phyloP scores from a whole-genome alignment of 35 echinoderm and acorn worm species.

The Apostichopus californicus region DNA sequence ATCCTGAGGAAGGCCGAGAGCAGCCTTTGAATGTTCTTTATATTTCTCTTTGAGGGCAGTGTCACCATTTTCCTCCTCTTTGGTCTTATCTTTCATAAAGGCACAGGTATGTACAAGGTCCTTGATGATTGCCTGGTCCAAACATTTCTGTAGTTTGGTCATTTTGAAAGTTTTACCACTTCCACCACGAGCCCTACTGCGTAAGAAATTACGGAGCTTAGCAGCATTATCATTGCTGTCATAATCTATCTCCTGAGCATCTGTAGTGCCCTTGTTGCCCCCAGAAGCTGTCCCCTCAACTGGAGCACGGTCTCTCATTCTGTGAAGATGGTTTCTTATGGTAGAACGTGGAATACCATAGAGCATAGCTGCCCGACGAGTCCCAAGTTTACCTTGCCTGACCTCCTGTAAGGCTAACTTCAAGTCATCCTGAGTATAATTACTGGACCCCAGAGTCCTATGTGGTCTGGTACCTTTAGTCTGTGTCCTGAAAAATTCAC shows the following conservation, averaged over 20 bases:
- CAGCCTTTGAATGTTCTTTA: slow-evolving; percentile 52
- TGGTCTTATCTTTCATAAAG: slow-evolving; percentile 51
- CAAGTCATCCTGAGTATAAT: slow-evolving; percentile 94
- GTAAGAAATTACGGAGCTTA: slow-evolving; percentile 74
- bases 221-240: slow-evolving; percentile 62
- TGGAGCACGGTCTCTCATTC: slow-evolving; percentile 42
- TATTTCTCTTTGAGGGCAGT: slow-evolving; percentile 28
- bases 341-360: slow-evolving; percentile 99
- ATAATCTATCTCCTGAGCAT: slow-evolving; percentile 68
- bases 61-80: slow-evolving; percentile 40
- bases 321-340: slow-evolving; percentile 97
- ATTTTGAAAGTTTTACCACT: slow-evolving; percentile 68
- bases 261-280: slow-evolving; percentile 11
- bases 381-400: slow-evolving; percentile 86
- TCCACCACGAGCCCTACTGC: slow-evolving; percentile 60
- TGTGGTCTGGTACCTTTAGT: slow-evolving; percentile 47
- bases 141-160: slow-evolving; percentile 62
- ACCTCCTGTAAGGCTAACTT: slow-evolving; percentile 91
- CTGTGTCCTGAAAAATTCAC: not conserved
- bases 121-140: slow-evolving; percentile 76
- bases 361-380: slow-evolving; percentile 88
- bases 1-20: slow-evolving; percentile 56
- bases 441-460: slow-evolving; percentile 72
- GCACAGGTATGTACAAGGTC: slow-evolving; percentile 73
- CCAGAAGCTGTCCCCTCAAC: slow-evolving; percentile 19